These are phyloP conservation scores for Vandiemenella viatica DNA, from an alignment of 2,888 invertebrate species.

Conservation along the genomic window DNA sequence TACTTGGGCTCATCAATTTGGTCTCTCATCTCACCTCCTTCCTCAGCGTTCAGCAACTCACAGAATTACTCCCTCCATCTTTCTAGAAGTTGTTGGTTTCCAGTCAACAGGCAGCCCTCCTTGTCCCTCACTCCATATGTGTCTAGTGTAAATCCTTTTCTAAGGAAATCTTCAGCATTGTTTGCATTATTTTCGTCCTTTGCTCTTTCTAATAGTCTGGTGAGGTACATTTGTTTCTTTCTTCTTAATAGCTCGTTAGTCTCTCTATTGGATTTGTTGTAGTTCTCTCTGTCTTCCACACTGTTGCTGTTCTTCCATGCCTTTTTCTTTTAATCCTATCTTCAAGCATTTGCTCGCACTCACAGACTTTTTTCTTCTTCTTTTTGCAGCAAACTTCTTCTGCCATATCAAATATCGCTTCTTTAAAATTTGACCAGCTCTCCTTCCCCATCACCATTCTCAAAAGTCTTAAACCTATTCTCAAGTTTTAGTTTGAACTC, in stretches of 20 bases:
- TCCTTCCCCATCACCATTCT: not conserved
- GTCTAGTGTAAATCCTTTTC: no score
- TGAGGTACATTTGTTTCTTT: slow-evolving; percentile 4
- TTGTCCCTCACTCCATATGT: no score
- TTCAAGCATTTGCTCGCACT: no score
- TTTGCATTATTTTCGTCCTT: no score
- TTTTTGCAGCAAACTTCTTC: slow-evolving; percentile 7
- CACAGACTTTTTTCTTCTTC: slow-evolving; percentile 5
- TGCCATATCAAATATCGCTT: not conserved
- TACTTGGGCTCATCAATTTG: no score
- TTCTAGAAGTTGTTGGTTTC: no score
- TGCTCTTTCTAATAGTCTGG: slow-evolving; percentile 2
- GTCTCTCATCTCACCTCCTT: no score
- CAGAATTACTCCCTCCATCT: no score
- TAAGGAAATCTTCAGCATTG: slow-evolving; percentile 4
- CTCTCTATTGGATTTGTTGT: slow-evolving; percentile 2
- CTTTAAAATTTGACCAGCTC: not conserved
- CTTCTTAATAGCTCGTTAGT: slow-evolving; percentile 2
- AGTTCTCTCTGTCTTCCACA: not conserved
- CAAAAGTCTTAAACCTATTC: slow-evolving; percentile 6
- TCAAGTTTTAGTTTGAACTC: slow-evolving; percentile 6
- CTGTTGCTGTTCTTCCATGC: no score
- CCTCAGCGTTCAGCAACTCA: no score
- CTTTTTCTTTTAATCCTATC: no score
- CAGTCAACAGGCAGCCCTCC: no score